Conservation (phyloP, 2,113 vertebrate genomes). For the Capricornis sumatraensis region DNA sequence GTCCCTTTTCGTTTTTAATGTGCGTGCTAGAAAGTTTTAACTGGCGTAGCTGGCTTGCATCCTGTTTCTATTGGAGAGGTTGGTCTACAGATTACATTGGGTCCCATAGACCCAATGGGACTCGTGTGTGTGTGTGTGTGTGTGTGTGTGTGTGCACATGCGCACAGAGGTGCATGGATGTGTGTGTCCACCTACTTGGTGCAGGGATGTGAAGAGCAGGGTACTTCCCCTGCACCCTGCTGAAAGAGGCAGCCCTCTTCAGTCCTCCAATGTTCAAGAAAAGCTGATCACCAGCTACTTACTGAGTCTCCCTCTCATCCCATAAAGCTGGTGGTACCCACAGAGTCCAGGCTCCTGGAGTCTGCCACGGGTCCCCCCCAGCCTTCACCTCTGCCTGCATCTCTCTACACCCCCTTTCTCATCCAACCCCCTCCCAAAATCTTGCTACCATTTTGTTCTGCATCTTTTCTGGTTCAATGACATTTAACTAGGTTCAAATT, state of each 20-base stretch:
- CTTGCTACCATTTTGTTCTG: neutral
- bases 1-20: neutral
- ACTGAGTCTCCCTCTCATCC: neutral
- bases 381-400: neutral
- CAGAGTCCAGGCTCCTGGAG: fast-evolving
- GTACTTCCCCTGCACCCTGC: fast-evolving
- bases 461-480: neutral
- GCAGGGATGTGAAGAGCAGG: fast-evolving
- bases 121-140: fast-evolving
- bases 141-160: too few species aligned
- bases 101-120: fast-evolving
- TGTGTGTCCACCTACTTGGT: neutral
- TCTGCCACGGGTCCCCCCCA: fast-evolving
- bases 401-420: neutral
- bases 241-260: neutral
- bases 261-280: neutral
- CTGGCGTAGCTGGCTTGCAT: neutral
- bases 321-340: neutral
- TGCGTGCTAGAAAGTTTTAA: neutral
- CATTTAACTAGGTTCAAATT: too few species aligned
- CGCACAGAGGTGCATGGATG: neutral
- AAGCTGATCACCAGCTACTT: neutral
- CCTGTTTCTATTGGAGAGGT: neutral
- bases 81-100: neutral
- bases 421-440: neutral